Evolutionary conservation across 1,140 invertebrate species (phyloP).

Genomic region (Tetragonula clypearis): DNA sequence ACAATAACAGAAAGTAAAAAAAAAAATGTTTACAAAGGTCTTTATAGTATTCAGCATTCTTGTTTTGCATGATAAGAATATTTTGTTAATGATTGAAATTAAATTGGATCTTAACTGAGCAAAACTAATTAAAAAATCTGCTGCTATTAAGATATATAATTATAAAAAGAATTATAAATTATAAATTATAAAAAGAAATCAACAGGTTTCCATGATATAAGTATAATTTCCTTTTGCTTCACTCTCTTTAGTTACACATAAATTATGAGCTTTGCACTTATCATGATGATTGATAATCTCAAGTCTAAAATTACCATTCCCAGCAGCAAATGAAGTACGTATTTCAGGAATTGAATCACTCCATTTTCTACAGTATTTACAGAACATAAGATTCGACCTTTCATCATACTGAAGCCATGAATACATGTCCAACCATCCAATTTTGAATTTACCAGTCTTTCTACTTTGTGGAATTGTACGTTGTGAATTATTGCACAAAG

Average conservation of each 20-base stretch:
- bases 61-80: neutral
- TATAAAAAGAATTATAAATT: neutral
- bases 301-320: slow-evolving; percentile 88
- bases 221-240: slow-evolving; percentile 50
- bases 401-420: slow-evolving; percentile 88
- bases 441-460: slow-evolving; percentile 85
- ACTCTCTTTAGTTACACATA: slow-evolving; percentile 83
- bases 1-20: slow-evolving; percentile 3
- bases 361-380: slow-evolving; percentile 88
- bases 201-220: slow-evolving; percentile 47
- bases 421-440: slow-evolving; percentile 85
- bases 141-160: neutral
- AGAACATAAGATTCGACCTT: slow-evolving; percentile 86
- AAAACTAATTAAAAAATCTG: slow-evolving; percentile 17
- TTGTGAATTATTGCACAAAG: slow-evolving; percentile 55
- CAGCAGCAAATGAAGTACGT: slow-evolving; percentile 88
- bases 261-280: slow-evolving; percentile 88
- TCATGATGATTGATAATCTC: slow-evolving; percentile 90
- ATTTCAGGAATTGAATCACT: slow-evolving; percentile 86
- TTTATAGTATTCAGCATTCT: neutral
- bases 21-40: neutral
- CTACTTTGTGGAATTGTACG: slow-evolving; percentile 69
- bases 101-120: slow-evolving; percentile 20
- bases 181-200: slow-evolving; percentile 1
- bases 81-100: neutral